Evolutionary conservation across 1,140 invertebrate genomes (phyloP).

Genomic region (Bombus sylvicola): DNA sequence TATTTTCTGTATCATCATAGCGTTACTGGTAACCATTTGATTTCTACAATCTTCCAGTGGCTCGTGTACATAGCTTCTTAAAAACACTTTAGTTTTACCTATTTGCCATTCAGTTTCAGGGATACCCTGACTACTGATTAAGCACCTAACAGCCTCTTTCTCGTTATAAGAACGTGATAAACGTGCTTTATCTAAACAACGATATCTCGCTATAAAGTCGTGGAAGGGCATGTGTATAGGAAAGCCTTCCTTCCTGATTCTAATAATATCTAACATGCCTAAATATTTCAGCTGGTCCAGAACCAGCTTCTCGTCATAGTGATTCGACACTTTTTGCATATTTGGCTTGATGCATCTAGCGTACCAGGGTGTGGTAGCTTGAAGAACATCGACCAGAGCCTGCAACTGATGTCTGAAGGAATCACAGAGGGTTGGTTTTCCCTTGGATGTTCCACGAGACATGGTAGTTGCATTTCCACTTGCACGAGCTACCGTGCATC

Average conservation of each 20-base stretch:
- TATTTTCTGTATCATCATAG: constrained; percentile 91
- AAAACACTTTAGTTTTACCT: constrained; percentile 95
- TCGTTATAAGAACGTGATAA: constrained; percentile 75
- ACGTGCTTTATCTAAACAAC: constrained; percentile 85
- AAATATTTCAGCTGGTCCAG: constrained; percentile 95
- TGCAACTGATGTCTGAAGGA: constrained; percentile 96
- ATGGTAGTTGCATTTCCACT: constrained; percentile 85
- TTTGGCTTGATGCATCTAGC: constrained; percentile 98
- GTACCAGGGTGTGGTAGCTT: constrained; percentile 97
- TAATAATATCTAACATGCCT: constrained; percentile 97
- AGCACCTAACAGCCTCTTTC: constrained; percentile 83
- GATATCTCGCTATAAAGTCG: constrained; percentile 91
- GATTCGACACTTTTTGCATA: constrained; percentile 91
- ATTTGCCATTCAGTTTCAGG: constrained; percentile 93
- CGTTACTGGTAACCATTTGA: constrained; percentile 87
- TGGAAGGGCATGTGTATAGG: constrained; percentile 93
- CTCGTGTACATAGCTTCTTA: constrained; percentile 92
- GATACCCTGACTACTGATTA: constrained; percentile 86
- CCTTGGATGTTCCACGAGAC: constrained; percentile 93
- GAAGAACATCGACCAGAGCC: constrained; percentile 94
- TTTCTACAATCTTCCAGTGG: constrained; percentile 92
- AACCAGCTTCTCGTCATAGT: constrained; percentile 92
- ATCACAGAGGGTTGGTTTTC: constrained; percentile 96
- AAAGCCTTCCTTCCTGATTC: constrained; percentile 96
- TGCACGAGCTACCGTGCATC: constrained; percentile 75